Base-by-base conservation (phyloP, 2,888 invertebrate species). In the Tubulanus polymorphus region DNA sequence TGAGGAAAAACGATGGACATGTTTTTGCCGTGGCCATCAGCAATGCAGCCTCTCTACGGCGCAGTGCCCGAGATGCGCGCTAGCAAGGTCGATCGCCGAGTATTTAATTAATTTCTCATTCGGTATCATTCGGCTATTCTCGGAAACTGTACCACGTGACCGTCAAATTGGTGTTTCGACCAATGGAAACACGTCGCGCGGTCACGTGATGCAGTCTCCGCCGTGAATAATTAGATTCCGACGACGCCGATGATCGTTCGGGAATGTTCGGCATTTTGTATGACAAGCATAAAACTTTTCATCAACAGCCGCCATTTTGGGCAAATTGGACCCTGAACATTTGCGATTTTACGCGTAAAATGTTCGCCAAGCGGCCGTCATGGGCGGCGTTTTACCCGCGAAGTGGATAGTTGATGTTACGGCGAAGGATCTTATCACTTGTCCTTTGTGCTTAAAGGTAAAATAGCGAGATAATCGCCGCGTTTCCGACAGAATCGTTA, bases 241-340 rank as follows among this genome's bases (percentile, higher is more conserved):
- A 57, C 57, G 62, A 56, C 56, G 59, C 63, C 63, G 63, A 64
- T 64, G 20, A 56, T 57, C 58, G 56, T 66, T 76, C 78, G 76
- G 73, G 57, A 69, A 67, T 68, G 62, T 70, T 71, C 76, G 77
- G 63, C 82, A 82, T 83, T 83, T 84, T 84, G 87, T 88, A 87
- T 90, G 90, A 90, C 90, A 90, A 90, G 90, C 89, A 88, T 89
- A 90, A 89, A 90, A 90, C 87, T 90, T 88, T 86, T 88, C 88
- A 89, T 89, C 89, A 89, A 88, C 88, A 89, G 89, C 90, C 89
- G 90, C 91, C 91, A 91, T 91, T 87, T 91, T 91, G 88, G 86
- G 86, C 86, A 86, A 86, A 84, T 84, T 84, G 84, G 86, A 85
- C 85, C 86, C 84, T 84, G 84, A 85, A 85, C 86, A 85, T 87